Evolutionary conservation across 2,797 vertebrate species (phyloP), one percentile per base, ranked within the genome.

Genomic region (Remorina albescens): DNA sequence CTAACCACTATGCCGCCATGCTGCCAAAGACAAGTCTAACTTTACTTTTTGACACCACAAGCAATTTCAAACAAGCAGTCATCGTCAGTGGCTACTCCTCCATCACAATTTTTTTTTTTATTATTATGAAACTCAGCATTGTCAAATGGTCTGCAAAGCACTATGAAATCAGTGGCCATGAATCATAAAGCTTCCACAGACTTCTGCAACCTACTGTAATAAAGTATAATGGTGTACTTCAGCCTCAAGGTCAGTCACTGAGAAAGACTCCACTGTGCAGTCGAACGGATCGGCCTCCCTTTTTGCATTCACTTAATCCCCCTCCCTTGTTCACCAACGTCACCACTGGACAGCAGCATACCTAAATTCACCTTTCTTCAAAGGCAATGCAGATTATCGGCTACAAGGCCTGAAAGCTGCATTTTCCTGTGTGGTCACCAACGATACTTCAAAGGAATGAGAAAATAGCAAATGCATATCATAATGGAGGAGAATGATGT

Each of bases 91-190:
- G 23, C 65, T 68, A 37, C 74, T 66, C 65, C 78, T 71, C 54
- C 10, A n/a, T 47, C 39, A 6, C 63, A 16, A 71, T 72, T 34
- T 56, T 64, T 74, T 34, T 56, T 66, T 64, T 50, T n/a, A n/a
- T n/a, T n/a, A 83, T 86, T 65, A 59, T 66, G 37, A 72, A 83
- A 75, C 74, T 67, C 85, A 56, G 78, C 47, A 68, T 71, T 77
- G 83, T 91, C 87, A 91, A 92, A 90, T 84, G 86, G 88, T 78
- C 87, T 88, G 74, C 83, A 83, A 80, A 89, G 83, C 84, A 69
- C 80, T 78, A 78, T 87, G 71, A 93, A 91, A 91, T 81, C 86
- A 74, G 78, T 30, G 36, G 60, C 82, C 74, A 89, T 92, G 91
- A 92, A 88, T 91, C 91, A 90, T 90, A 89, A 91, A 87, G 68